Conservation (phyloP, 2,888 invertebrate genomes). For the Fabriciana adippe region DNA sequence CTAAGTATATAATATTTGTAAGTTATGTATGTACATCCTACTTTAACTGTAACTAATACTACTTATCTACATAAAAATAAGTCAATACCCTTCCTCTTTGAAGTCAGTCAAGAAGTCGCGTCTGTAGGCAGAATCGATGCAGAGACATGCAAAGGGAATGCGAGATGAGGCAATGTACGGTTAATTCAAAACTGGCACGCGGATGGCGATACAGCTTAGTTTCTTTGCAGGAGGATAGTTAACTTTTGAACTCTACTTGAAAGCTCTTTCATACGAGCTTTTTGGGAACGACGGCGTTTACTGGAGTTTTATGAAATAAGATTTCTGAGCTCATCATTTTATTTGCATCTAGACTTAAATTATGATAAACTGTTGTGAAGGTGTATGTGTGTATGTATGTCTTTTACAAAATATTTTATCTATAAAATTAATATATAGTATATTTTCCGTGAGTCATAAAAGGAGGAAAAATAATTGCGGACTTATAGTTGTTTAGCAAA, state of each 20-base stretch:
- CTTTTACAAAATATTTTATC: too few species aligned
- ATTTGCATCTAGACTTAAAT: too few species aligned
- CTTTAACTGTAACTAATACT: too few species aligned
- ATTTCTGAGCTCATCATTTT: not conserved
- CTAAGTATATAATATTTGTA: too few species aligned
- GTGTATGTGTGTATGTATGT: too few species aligned
- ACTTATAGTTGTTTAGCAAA: too few species aligned
- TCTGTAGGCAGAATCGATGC: conserved; percentile 31
- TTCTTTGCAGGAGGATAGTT: conserved; percentile 13
- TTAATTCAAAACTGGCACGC: conserved; percentile 22
- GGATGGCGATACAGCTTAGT: conserved; percentile 4
- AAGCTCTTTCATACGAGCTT: conserved; percentile 1
- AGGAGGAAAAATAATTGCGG: too few species aligned
- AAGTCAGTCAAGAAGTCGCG: conserved; percentile 15
- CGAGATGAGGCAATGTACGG: conserved; percentile 52
- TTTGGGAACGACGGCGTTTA: not conserved
- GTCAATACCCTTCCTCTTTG: not conserved
- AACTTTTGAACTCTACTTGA: conserved; percentile 10
- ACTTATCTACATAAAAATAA: not conserved
- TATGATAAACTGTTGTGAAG: too few species aligned
- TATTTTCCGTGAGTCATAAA: too few species aligned
- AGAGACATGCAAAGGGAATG: conserved; percentile 59
- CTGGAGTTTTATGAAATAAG: not conserved
- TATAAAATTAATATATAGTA: too few species aligned
- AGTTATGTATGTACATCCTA: too few species aligned